Evolutionary conservation across 2,113 vertebrate genomes (phyloP).

Genomic region (Gallinago paraguaiae): DNA sequence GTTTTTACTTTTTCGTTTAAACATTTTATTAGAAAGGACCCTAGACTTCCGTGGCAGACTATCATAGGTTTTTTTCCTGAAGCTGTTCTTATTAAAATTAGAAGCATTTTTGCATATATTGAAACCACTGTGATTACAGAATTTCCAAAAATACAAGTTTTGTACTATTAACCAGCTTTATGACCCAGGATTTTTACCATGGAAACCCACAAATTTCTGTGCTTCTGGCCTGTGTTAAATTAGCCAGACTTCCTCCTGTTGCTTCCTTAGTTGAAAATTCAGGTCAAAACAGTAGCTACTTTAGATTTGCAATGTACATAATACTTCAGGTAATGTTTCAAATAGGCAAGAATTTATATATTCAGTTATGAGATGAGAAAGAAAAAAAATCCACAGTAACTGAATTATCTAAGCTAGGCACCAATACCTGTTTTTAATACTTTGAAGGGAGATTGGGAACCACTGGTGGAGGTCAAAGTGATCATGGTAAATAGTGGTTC

Average conservation of each 20-base stretch:
- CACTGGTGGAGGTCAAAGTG: background rate
- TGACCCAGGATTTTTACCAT: background rate
- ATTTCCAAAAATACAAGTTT: background rate
- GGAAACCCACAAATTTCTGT: background rate
- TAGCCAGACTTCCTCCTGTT: background rate
- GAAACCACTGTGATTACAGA: background rate
- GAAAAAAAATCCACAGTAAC: background rate
- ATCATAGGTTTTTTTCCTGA: background rate
- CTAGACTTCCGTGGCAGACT: background rate
- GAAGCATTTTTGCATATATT: background rate
- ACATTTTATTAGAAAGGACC: background rate
- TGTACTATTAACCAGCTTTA: background rate
- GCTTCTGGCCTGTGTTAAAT: background rate
- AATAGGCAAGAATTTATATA: background rate
- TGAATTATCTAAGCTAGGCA: background rate
- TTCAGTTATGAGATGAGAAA: background rate
- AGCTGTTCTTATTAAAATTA: background rate
- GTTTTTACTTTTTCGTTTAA: background rate
- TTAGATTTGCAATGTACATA: background rate
- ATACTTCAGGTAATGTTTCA: background rate
- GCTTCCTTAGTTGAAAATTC: background rate
- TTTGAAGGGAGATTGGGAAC: background rate
- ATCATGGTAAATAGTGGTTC: background rate
- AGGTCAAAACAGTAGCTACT: background rate
- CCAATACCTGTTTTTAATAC: background rate